phyloP scores from a whole-genome alignment of 2,888 invertebrate species.

The Norana najaformis region DNA sequence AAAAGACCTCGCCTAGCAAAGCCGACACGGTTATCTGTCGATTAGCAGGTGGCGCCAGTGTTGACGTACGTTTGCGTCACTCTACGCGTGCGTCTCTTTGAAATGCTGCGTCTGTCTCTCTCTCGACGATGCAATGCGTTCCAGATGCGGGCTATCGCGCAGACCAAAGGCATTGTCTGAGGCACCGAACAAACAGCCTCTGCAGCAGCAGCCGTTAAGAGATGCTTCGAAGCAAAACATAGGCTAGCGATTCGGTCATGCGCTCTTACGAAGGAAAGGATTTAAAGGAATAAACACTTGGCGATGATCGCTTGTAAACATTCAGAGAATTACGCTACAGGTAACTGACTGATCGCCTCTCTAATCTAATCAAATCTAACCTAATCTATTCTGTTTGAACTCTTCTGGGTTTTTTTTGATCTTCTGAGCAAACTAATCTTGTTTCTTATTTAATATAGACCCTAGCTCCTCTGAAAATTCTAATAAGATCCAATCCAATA shows the following conservation, averaged over 20 bases:
- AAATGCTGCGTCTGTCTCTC: not conserved
- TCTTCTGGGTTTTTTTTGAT: too few species aligned
- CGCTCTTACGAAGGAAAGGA: not conserved
- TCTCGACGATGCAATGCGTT: not conserved
- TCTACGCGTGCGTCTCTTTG: not conserved
- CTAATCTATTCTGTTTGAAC: too few species aligned
- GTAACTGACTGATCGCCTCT: not conserved
- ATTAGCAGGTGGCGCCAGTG: not conserved
- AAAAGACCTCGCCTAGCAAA: not conserved
- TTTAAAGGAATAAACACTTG: not conserved
- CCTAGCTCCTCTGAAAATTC: too few species aligned
- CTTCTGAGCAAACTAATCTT: too few species aligned
- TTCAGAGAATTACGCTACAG: not conserved
- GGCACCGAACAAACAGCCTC: not conserved
- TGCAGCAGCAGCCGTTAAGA: not conserved
- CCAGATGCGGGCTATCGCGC: not conserved
- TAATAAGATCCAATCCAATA: too few species aligned
- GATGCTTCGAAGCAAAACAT: not conserved
- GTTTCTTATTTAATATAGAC: too few species aligned
- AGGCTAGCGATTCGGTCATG: not conserved
- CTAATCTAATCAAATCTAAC: not conserved
- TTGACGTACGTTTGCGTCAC: not conserved
- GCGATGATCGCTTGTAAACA: not conserved
- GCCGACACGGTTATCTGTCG: not conserved
- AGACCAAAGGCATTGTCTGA: conserved; percentile 13